Percentiles rank a stretch among this genome's conserved stretches.
Evolutionary conservation across 2,113 vertebrate genomes (phyloP).

Genomic region (Saccopteryx leptura): DNA sequence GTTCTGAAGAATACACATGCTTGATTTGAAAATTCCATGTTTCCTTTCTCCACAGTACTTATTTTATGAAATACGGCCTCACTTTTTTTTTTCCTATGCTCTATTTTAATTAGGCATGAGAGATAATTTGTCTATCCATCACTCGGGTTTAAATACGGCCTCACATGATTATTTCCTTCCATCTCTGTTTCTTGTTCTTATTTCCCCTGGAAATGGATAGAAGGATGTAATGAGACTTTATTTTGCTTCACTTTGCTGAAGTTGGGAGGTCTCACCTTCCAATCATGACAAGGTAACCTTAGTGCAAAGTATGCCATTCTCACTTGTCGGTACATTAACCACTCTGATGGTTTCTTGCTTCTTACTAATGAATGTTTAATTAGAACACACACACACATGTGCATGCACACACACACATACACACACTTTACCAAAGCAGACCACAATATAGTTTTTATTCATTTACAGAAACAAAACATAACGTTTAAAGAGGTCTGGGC

Average conservation of each 20-base stretch:
- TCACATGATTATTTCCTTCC: background rate
- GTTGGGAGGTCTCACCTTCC: conserved; percentile 79
- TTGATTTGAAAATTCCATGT: conserved; percentile 20
- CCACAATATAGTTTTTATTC: conserved; percentile 38
- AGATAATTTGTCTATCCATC: background rate
- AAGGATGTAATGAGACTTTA: conserved; percentile 7
- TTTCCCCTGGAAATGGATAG: conserved; percentile 33
- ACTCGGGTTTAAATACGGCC: background rate
- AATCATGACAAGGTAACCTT: conserved; percentile 77
- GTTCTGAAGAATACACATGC: background rate
- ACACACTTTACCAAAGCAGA: conserved; percentile 58
- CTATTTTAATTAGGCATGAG: conserved; percentile 49
- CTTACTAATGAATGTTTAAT: conserved; percentile 80
- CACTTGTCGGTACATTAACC: conserved; percentile 80
- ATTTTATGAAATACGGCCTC: conserved; percentile 38
- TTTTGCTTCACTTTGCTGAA: conserved; percentile 71
- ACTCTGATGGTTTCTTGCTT: conserved; percentile 73
- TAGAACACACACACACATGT: conserved; percentile 58
- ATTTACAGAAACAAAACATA: conserved; percentile 55
- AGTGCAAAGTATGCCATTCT: conserved; percentile 64
- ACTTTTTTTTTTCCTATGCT: background rate
- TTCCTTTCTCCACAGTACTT: background rate
- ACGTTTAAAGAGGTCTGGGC: background rate
- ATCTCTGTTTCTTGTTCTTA: background rate
- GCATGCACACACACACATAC: conserved; percentile 12